A percentile compares a stretch with the other conserved stretches of the same genome.
phyloP scores from a whole-genome alignment of 2,888 invertebrate species.

The Drosophila setosimentum region DNA sequence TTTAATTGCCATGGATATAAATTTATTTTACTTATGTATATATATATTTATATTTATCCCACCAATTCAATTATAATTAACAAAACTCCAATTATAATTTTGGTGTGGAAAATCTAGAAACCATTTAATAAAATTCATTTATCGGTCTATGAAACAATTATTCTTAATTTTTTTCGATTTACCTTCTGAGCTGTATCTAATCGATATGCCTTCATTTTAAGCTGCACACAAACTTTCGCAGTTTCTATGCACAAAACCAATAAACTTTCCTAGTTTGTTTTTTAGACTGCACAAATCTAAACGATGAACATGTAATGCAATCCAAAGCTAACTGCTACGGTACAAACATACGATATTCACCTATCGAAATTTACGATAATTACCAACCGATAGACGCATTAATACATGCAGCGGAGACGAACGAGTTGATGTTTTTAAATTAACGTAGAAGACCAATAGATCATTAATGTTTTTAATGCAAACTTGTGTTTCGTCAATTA shows the following conservation, averaged over 20 bases:
- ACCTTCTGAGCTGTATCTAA: background rate
- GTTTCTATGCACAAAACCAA: background rate
- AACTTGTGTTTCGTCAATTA: background rate
- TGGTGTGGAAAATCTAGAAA: background rate
- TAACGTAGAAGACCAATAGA: background rate
- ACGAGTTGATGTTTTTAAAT: background rate
- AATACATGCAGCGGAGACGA: background rate
- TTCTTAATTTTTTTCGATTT: background rate
- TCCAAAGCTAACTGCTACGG: constrained; percentile 4
- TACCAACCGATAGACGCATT: constrained; percentile 6
- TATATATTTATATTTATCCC: background rate
- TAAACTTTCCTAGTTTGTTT: background rate
- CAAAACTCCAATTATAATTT: background rate
- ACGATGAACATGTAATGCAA: too few relatives aligned
- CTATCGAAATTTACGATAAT: constrained; percentile 1
- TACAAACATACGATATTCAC: constrained; percentile 1
- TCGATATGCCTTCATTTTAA: background rate
- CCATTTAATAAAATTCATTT: background rate
- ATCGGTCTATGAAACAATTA: background rate
- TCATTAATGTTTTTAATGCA: background rate
- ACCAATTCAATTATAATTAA: background rate
- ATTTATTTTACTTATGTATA: background rate
- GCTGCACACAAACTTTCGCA: background rate
- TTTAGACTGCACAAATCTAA: too few relatives aligned
- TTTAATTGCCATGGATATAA: constrained; percentile 2